Conservation (phyloP, 2,888 invertebrate species). For the Eilema caniola region DNA sequence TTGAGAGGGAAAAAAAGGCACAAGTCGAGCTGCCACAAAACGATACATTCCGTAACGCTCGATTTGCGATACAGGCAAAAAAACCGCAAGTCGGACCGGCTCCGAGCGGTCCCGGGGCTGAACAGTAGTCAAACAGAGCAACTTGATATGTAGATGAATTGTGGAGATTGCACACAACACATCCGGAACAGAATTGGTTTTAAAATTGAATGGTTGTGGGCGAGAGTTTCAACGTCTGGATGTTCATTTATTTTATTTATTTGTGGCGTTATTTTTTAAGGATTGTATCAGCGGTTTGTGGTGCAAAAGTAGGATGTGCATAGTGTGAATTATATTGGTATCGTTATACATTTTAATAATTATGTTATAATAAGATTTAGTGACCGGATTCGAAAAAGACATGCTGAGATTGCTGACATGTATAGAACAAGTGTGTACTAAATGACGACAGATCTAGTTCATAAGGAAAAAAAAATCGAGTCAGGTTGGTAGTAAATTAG, state of each 20-base stretch:
- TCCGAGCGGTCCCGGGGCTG: conserved; percentile 59
- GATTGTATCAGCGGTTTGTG: not conserved
- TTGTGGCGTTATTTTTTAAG: conserved; percentile 9
- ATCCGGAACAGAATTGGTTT: conserved; percentile 53
- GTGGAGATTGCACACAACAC: conserved; percentile 69
- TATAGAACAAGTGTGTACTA: no score
- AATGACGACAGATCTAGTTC: no score
- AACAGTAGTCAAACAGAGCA: conserved; percentile 78
- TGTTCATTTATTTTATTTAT: conserved; percentile 19
- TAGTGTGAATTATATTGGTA: no score
- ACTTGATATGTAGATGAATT: conserved; percentile 75
- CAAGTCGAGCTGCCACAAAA: conserved; percentile 51
- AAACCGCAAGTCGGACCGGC: conserved; percentile 50
- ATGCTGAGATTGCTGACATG: no score
- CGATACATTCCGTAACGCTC: conserved; percentile 66
- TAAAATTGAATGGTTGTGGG: conserved; percentile 49
- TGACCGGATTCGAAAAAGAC: no score
- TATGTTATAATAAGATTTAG: no score
- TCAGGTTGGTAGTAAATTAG: no score
- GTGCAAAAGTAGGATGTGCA: not conserved
- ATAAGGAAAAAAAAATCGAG: no score
- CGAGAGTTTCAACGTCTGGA: conserved; percentile 27
- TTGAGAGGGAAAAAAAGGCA: conserved; percentile 50
- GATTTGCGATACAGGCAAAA: conserved; percentile 67
- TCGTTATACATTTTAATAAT: no score